These are phyloP conservation scores for Phrynocephalus vlangalii DNA, from an alignment of 2,797 vertebrate species.

Conservation along the genomic window DNA sequence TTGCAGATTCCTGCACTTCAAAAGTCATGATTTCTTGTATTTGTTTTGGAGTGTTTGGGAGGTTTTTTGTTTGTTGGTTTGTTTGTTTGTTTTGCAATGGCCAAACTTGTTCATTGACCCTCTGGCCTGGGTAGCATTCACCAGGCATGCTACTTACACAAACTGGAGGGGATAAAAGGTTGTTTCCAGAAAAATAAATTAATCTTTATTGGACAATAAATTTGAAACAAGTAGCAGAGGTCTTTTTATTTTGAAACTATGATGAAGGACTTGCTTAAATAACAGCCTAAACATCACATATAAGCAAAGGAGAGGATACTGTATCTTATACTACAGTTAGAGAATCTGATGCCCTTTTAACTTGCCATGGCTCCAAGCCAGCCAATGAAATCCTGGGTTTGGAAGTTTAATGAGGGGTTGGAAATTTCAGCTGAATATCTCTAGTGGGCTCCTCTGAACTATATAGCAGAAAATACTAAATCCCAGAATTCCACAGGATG, in stretches of 20 bases:
- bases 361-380: too few species aligned
- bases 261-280: conserved; percentile 57
- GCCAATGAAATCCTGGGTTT: background rate
- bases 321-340: background rate
- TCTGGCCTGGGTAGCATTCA: background rate
- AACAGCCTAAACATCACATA: conserved; percentile 40
- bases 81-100: background rate
- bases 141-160: background rate
- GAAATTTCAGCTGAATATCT: background rate
- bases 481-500: too few species aligned
- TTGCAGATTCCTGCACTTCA: background rate
- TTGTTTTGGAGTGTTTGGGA: too few species aligned
- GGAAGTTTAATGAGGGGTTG: background rate
- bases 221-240: conserved; percentile 33
- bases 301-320: background rate
- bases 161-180: background rate
- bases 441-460: too few species aligned
- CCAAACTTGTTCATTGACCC: background rate
- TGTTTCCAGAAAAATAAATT: background rate
- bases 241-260: conserved; percentile 67
- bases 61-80: too few species aligned
- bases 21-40: too few species aligned
- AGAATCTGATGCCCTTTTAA: background rate
- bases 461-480: too few species aligned
- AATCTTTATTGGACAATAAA: background rate